These are phyloP conservation scores for Nasonia vitripennis DNA, from an alignment of 1,140 invertebrate genomes.

Conservation along the genomic window DNA sequence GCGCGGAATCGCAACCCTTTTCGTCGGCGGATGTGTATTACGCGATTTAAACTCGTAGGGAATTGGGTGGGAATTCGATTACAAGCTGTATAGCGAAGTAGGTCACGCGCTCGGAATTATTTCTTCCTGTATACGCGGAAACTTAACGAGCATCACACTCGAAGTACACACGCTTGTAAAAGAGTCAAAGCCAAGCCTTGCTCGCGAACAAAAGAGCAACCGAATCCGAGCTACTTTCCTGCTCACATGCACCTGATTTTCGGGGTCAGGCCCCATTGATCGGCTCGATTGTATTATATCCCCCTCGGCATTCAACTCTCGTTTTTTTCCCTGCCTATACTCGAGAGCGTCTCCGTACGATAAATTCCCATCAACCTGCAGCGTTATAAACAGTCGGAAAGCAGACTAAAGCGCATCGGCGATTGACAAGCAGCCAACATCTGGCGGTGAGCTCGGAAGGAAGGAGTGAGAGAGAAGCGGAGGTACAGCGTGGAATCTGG, in stretches of 20 bases:
- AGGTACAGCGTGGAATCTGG: slow-evolving; percentile 40
- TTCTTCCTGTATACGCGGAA: not conserved
- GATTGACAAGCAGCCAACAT: not conserved
- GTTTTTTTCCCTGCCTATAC: not conserved
- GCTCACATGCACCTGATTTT: not conserved
- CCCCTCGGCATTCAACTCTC: not conserved
- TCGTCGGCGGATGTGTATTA: not conserved
- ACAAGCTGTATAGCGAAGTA: not conserved
- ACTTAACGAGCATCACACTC: too few relatives aligned
- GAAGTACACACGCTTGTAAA: not conserved
- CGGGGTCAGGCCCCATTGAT: not conserved
- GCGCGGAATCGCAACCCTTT: not conserved
- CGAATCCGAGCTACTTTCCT: not conserved
- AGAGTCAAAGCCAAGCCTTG: not conserved
- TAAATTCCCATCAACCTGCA: not conserved
- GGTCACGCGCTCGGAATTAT: not conserved
- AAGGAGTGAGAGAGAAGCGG: not conserved
- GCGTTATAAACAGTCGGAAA: not conserved
- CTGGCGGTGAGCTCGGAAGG: not conserved
- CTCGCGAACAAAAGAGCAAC: not conserved
- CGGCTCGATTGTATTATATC: too few relatives aligned
- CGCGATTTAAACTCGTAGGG: not conserved
- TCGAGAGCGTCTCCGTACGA: not conserved
- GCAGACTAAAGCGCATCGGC: not conserved
- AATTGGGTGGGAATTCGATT: not conserved